phyloP scores from a whole-genome alignment of 2,888 invertebrate species.

The Labia minor region DNA sequence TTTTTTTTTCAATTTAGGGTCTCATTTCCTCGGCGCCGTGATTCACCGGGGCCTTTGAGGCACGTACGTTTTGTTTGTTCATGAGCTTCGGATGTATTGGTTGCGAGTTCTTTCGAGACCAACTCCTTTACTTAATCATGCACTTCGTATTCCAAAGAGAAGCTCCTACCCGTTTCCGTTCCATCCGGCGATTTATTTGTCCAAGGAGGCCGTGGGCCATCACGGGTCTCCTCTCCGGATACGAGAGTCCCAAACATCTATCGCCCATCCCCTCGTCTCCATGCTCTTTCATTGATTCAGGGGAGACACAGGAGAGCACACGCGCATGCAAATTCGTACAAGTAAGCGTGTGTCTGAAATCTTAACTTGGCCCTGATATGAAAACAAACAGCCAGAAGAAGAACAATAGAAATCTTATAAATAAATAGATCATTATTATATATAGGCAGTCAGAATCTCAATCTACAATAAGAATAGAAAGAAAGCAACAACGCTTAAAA shows the following conservation, averaged over 20 bases:
- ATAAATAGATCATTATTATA: no score
- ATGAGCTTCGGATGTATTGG: conserved; percentile 8
- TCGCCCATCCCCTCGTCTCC: background rate
- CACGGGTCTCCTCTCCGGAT: background rate
- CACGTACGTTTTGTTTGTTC: background rate
- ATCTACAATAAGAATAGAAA: no score
- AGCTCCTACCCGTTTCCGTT: background rate
- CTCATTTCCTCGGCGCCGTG: conserved; percentile 1
- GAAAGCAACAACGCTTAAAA: no score
- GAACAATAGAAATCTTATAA: no score
- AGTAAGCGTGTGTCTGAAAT: background rate
- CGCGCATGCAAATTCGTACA: background rate
- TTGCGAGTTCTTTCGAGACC: background rate
- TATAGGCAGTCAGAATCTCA: no score
- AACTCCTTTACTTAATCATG: background rate
- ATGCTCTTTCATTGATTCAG: no score
- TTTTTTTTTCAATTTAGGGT: background rate
- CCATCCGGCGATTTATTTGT: conserved; percentile 13
- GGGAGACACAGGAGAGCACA: background rate
- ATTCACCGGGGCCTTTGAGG: background rate
- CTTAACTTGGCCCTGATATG: background rate
- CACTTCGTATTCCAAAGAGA: background rate
- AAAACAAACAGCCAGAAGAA: background rate
- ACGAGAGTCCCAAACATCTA: background rate
- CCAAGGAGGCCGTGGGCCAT: background rate